These are phyloP conservation scores for Condylura cristata DNA, from an alignment of 2,113 vertebrate species.

Conservation along the genomic window DNA sequence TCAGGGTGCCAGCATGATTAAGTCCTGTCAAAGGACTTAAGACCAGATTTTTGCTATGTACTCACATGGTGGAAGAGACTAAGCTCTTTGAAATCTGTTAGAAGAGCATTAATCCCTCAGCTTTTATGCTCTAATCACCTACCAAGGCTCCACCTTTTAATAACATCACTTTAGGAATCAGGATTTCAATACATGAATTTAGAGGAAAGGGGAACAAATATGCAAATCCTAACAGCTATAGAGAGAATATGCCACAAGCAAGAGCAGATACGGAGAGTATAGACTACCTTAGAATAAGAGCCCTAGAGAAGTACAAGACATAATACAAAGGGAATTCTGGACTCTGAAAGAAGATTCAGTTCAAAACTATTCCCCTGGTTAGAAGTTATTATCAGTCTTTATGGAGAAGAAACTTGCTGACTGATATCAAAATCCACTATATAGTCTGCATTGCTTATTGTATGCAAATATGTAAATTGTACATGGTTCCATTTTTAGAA, in stretches of 20 bases:
- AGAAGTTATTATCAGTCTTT: neutral
- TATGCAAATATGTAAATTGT: neutral
- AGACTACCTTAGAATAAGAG: neutral
- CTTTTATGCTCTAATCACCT: neutral
- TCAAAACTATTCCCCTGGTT: neutral
- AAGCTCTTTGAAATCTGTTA: neutral
- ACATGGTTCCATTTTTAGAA: constrained; percentile 28
- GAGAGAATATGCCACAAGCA: constrained; percentile 2
- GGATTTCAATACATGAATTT: neutral
- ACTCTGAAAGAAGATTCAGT: neutral
- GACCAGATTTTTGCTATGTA: neutral
- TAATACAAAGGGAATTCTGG: neutral
- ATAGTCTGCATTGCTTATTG: neutral
- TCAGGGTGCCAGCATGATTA: neutral
- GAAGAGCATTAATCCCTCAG: neutral
- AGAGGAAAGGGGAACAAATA: neutral
- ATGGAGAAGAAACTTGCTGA: constrained; percentile 11
- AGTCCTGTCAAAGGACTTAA: neutral
- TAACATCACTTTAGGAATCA: neutral
- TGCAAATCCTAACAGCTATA: neutral
- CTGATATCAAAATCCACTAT: neutral
- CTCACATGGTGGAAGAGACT: neutral
- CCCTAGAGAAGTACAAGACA: neutral
- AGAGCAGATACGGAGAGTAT: constrained; percentile 10
- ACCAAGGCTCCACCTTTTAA: neutral